phyloP scores from a whole-genome alignment of 2,113 vertebrate species.

The Centropus unirufus region DNA sequence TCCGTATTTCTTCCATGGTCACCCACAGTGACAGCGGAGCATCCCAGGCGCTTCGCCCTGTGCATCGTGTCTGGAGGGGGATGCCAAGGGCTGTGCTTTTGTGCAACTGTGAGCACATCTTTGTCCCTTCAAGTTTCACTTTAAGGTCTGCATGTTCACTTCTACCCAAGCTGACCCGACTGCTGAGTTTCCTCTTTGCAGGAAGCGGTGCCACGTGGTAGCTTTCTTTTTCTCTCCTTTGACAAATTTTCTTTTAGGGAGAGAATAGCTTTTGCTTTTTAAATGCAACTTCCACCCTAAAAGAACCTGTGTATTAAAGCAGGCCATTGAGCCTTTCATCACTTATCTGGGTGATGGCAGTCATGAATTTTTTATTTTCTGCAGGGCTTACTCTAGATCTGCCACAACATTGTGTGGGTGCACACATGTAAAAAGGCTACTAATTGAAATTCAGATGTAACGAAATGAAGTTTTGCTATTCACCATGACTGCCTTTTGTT shows the following conservation, averaged over 20 bases:
- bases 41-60: background rate
- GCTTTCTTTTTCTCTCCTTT: background rate
- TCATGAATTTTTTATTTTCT: constrained; percentile 80
- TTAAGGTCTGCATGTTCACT: background rate
- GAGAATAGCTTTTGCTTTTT: constrained; percentile 20
- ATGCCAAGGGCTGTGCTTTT: background rate
- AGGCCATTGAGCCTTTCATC: constrained; percentile 66
- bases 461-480: constrained; percentile 71
- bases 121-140: background rate
- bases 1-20: background rate
- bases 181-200: constrained; percentile 12
- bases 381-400: constrained; percentile 60
- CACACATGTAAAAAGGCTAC: constrained; percentile 63
- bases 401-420: constrained; percentile 65
- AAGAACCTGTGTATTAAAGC: constrained; percentile 61
- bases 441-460: constrained; percentile 82
- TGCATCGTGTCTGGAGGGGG: background rate
- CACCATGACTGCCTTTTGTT: constrained; percentile 68
- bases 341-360: constrained; percentile 36
- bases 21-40: background rate
- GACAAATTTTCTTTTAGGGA: background rate
- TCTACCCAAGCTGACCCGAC: background rate
- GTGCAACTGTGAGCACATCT: fast-evolving
- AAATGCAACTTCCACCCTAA: background rate
- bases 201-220: constrained; percentile 20